Evolutionary conservation across 2,888 invertebrate genomes (phyloP).

Genomic region (Ctenicera cuprea): DNA sequence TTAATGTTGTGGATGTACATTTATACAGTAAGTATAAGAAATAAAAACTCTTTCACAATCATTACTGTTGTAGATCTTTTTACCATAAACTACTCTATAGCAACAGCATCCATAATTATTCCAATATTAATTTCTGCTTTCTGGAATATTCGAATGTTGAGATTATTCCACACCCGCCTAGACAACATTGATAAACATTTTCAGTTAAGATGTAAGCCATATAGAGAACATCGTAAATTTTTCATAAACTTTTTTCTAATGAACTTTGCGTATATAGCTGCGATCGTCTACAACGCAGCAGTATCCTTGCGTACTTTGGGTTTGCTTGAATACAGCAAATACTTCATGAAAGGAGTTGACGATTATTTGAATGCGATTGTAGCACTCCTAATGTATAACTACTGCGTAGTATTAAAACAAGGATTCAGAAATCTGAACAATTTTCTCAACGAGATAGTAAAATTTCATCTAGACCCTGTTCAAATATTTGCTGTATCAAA

Average conservation of each 20-base stretch:
- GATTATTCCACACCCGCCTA: not conserved
- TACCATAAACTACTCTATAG: no score
- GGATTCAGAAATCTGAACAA: no score
- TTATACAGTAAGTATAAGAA: no score
- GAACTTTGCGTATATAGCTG: not conserved
- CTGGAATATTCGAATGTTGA: not conserved
- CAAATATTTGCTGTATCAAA: no score
- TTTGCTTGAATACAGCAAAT: not conserved
- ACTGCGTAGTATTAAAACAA: not conserved
- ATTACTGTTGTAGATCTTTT: no score
- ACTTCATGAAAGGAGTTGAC: not conserved
- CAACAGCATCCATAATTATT: no score
- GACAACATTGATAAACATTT: not conserved
- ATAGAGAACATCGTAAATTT: not conserved
- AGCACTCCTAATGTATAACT: not conserved
- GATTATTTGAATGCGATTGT: slow-evolving; percentile 4
- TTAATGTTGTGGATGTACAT: no score
- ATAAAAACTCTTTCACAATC: no score
- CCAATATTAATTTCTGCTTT: not conserved
- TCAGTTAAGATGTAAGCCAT: not conserved
- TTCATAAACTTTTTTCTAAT: not conserved
- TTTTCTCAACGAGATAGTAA: not conserved
- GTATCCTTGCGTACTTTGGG: not conserved
- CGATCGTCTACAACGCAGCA: not conserved
- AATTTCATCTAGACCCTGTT: no score